phyloP scores from a whole-genome alignment of 2,888 invertebrate genomes.

The Gerris lacustris region DNA sequence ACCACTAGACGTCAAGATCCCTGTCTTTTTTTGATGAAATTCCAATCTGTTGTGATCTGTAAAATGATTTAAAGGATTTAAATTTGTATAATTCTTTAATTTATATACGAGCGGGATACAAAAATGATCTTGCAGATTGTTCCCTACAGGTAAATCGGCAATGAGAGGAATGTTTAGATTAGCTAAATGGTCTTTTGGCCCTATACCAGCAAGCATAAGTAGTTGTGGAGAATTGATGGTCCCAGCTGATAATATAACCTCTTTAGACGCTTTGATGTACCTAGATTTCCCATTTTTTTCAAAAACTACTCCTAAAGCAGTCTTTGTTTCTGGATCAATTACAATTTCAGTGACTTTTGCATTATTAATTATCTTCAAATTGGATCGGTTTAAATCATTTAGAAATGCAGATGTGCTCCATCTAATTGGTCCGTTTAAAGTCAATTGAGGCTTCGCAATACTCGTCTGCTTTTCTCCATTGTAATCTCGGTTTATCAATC shows the following conservation, averaged over 20 bases:
- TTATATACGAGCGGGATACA: constrained; percentile 1
- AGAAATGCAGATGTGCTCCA: constrained; percentile 84
- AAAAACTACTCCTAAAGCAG: constrained; percentile 73
- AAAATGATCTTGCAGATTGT: constrained; percentile 27
- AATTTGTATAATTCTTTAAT: constrained; percentile 10
- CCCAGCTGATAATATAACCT: constrained; percentile 76
- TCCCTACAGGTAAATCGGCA: constrained; percentile 26
- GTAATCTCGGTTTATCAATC: constrained; percentile 72
- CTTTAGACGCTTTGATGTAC: constrained; percentile 53
- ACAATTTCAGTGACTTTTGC: constrained; percentile 46
- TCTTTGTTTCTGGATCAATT: constrained; percentile 47
- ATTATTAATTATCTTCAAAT: constrained; percentile 71
- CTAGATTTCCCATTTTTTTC: constrained; percentile 55
- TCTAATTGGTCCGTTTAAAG: constrained; percentile 61
- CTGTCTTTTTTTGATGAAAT: constrained; percentile 6
- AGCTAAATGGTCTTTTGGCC: constrained; percentile 49
- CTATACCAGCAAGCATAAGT: constrained; percentile 73
- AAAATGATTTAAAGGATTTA: constrained; percentile 1
- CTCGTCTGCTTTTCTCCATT: constrained; percentile 79
- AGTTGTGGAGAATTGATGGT: constrained; percentile 61
- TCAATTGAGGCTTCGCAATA: constrained; percentile 78
- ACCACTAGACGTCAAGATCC: constrained; percentile 12
- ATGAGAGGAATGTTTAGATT: constrained; percentile 25
- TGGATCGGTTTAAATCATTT: constrained; percentile 61
- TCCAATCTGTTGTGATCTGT: constrained; percentile 8